Percentiles rank a stretch among this genome's conserved stretches.
phyloP scores from a whole-genome alignment of 2,888 invertebrate species.

The Acheta domesticus region DNA sequence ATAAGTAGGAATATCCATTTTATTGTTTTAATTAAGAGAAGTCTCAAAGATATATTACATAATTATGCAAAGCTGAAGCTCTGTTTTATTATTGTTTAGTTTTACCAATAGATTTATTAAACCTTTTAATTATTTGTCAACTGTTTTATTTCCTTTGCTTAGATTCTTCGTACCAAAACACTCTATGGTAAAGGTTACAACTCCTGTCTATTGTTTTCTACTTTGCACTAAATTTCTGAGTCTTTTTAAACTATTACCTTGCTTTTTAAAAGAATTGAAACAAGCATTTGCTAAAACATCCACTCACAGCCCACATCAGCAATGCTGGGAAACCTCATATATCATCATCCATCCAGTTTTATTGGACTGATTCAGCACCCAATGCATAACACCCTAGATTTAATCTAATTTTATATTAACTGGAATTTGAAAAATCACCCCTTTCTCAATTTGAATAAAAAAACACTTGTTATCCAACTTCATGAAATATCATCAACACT shows the following conservation, averaged over 20 bases:
- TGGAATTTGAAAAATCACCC: slow-evolving; percentile 18
- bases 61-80: slow-evolving; percentile 11
- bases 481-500: neutral
- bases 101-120: slow-evolving; percentile 2
- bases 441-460: neutral
- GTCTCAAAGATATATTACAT: slow-evolving; percentile 7
- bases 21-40: slow-evolving; percentile 18
- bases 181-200: slow-evolving; percentile 11
- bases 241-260: slow-evolving; percentile 3
- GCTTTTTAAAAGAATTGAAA: slow-evolving; percentile 1
- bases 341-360: neutral
- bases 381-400: slow-evolving; percentile 18
- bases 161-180: slow-evolving; percentile 1
- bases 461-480: neutral
- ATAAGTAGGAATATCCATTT: slow-evolving; percentile 9
- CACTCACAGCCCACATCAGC: slow-evolving; percentile 18
- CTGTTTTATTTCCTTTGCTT: neutral
- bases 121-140: slow-evolving; percentile 8
- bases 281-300: slow-evolving; percentile 1
- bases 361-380: slow-evolving; percentile 11
- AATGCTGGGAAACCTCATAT: neutral
- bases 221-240: slow-evolving; percentile 11
- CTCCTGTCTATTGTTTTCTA: slow-evolving; percentile 9
- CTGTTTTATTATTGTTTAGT: slow-evolving; percentile 1
- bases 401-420: slow-evolving; percentile 11